These are phyloP conservation scores for Pyrrhosoma nymphula DNA, from an alignment of 2,888 invertebrate species.

Conservation along the genomic window DNA sequence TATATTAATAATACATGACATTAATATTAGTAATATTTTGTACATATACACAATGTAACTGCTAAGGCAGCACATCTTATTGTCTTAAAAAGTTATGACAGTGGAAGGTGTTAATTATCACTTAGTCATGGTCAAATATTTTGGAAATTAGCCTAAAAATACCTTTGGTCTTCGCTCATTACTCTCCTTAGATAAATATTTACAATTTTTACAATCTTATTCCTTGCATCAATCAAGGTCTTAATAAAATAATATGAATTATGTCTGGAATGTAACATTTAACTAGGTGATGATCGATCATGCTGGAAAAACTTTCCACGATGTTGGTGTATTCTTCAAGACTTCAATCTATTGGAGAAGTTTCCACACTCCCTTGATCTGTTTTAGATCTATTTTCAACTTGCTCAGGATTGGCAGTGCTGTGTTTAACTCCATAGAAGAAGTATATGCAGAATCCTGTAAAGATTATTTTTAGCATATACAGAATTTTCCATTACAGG, in stretches of 20 bases:
- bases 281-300: background rate
- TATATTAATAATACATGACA: background rate
- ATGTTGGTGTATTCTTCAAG: background rate
- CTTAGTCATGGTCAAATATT: background rate
- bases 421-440: slow-evolving; percentile 89
- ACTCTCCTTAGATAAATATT: background rate
- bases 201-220: background rate
- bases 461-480: slow-evolving; percentile 72
- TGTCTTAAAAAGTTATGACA: background rate
- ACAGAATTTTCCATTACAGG: background rate
- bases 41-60: background rate
- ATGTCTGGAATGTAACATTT: background rate
- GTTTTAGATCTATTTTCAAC: background rate
- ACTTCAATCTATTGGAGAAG: background rate
- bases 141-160: background rate
- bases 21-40: background rate
- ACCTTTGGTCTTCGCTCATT: background rate
- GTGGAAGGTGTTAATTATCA: background rate
- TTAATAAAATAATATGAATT: background rate
- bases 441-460: slow-evolving; percentile 92
- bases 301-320: background rate
- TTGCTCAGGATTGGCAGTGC: slow-evolving; percentile 75
- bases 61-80: background rate
- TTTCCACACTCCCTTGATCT: background rate
- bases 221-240: background rate